Evolutionary conservation across 2,797 vertebrate species (phyloP).

Genomic region (Pangasius djambal): DNA sequence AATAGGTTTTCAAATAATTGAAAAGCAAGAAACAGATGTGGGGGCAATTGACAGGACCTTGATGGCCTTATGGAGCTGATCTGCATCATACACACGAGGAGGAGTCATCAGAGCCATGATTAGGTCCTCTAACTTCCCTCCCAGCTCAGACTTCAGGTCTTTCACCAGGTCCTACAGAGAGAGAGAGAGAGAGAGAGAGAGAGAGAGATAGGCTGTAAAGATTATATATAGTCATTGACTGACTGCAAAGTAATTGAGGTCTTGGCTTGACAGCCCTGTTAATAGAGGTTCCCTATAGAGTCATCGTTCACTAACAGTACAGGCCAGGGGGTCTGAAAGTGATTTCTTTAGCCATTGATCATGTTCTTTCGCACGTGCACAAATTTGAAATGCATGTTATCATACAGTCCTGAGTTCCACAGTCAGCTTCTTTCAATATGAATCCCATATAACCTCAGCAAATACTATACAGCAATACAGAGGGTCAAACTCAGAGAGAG

Average conservation of each 20-base stretch:
- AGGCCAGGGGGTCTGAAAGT: slow-evolving; percentile 4
- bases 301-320: slow-evolving; percentile 36
- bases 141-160: slow-evolving; percentile 90
- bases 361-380: neutral
- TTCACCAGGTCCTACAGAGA: slow-evolving; percentile 83
- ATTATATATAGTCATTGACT: slow-evolving; percentile 29
- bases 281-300: slow-evolving; percentile 16
- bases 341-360: slow-evolving; percentile 43
- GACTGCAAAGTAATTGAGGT: slow-evolving; percentile 12
- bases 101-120: slow-evolving; percentile 90
- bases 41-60: slow-evolving; percentile 78
- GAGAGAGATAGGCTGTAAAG: neutral
- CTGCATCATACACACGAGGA: slow-evolving; percentile 79
- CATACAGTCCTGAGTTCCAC: neutral
- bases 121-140: slow-evolving; percentile 88
- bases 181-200: neutral
- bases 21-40: neutral
- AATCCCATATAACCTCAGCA: neutral
- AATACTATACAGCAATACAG: neutral
- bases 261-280: slow-evolving; percentile 16
- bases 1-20: neutral
- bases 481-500: neutral
- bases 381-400: neutral
- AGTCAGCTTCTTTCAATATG: neutral
- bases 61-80: slow-evolving; percentile 87